Conservation (phyloP, 2,888 invertebrate genomes). For the Alsophila aescularia region DNA sequence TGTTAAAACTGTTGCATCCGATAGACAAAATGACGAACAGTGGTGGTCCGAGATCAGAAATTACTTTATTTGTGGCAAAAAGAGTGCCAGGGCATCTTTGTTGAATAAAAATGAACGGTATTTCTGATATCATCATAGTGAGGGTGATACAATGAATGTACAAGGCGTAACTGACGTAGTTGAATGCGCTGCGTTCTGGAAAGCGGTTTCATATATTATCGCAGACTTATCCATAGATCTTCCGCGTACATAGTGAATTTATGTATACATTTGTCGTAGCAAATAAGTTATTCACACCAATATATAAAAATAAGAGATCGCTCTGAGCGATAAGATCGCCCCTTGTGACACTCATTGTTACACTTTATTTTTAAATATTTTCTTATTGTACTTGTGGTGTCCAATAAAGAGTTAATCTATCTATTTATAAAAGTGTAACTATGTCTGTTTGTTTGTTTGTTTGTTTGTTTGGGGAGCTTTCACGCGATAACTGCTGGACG, state of each 20-base stretch:
- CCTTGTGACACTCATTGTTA: too few species aligned
- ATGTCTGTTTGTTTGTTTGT: too few species aligned
- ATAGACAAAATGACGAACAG: slow-evolving; percentile 83
- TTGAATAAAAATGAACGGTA: slow-evolving; percentile 88
- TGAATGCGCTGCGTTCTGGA: slow-evolving; percentile 89
- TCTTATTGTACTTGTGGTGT: too few species aligned
- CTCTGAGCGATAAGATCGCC: too few species aligned
- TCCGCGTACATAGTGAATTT: slow-evolving; percentile 64
- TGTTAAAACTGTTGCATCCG: slow-evolving; percentile 86
- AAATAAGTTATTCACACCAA: too few species aligned
- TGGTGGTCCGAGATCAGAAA: slow-evolving; percentile 87
- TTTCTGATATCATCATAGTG: slow-evolving; percentile 88
- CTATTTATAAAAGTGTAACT: too few species aligned
- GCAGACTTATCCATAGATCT: slow-evolving; percentile 88
- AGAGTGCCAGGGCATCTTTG: slow-evolving; percentile 89
- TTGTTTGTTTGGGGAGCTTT: too few species aligned
- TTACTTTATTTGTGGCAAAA: slow-evolving; percentile 83
- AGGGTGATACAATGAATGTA: slow-evolving; percentile 90
- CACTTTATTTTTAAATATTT: too few species aligned
- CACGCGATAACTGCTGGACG: too few species aligned
- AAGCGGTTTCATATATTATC: slow-evolving; percentile 88
- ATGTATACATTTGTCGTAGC: too few species aligned
- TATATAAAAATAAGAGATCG: too few species aligned
- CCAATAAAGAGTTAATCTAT: too few species aligned
- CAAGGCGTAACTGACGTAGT: slow-evolving; percentile 87